These are phyloP conservation scores for Chroicocephalus ridibundus DNA, from an alignment of 2,113 vertebrate genomes.

Conservation along the genomic window DNA sequence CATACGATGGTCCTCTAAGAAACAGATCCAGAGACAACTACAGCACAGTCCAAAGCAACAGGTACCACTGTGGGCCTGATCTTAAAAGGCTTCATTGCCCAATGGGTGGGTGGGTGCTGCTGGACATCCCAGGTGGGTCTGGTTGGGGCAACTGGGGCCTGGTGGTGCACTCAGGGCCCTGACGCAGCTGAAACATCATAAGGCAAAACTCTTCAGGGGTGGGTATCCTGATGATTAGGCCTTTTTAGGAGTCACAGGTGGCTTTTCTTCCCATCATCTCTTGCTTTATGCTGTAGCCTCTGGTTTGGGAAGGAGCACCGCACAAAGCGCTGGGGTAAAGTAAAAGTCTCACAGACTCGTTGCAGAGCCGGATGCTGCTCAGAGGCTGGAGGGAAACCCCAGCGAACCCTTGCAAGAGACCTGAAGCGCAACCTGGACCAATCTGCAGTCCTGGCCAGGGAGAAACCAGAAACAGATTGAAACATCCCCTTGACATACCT, in stretches of 20 bases:
- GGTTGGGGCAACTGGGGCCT: not conserved
- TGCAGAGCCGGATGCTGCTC: not conserved
- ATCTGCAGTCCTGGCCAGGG: not conserved
- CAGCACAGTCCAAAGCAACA: fast-evolving
- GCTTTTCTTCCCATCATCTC: not conserved
- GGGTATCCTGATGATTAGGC: not conserved
- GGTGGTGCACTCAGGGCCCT: not conserved
- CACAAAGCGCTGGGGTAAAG: not conserved
- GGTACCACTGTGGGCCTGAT: fast-evolving
- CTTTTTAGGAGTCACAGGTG: not conserved
- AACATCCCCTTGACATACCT: not conserved
- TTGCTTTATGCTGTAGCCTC: not conserved
- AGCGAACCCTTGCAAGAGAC: not conserved
- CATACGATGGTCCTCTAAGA: fast-evolving
- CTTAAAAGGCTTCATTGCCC: not conserved
- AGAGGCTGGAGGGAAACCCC: not conserved
- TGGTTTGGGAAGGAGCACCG: not conserved
- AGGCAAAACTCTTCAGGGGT: not conserved
- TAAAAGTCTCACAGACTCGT: not conserved
- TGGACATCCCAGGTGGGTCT: not conserved
- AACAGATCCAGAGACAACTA: not conserved
- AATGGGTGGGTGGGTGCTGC: not conserved
- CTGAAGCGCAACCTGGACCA: not conserved
- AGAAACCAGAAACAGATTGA: not conserved
- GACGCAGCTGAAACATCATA: not conserved